Evolutionary conservation across 1,140 invertebrate species (phyloP).

Genomic region (Drosophila rufa): DNA sequence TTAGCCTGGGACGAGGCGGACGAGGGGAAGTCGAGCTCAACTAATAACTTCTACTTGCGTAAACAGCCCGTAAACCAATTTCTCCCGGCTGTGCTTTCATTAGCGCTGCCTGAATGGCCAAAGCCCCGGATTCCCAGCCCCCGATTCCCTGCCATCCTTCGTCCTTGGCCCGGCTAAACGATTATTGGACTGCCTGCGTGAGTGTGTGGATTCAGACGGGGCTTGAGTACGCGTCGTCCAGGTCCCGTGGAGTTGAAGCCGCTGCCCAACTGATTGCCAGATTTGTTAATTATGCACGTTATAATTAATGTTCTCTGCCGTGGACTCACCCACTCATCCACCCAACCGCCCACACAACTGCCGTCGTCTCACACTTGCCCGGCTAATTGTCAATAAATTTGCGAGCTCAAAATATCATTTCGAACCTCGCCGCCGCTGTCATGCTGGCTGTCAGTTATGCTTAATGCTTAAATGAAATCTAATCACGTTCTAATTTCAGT

Average conservation of each 20-base stretch:
- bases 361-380: slow-evolving; percentile 11
- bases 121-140: not conserved
- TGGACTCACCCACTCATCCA: not conserved
- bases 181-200: slow-evolving; percentile 39
- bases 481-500: slow-evolving; percentile 81
- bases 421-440: slow-evolving; percentile 49
- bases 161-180: slow-evolving; percentile 43
- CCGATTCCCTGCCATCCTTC: not conserved
- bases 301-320: slow-evolving; percentile 67
- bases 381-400: slow-evolving; percentile 78
- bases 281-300: slow-evolving; percentile 80
- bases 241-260: slow-evolving; percentile 41
- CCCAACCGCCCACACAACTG: not conserved
- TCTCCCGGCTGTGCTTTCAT: slow-evolving; percentile 66
- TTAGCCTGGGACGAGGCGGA: slow-evolving; percentile 43
- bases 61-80: slow-evolving; percentile 66
- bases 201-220: slow-evolving; percentile 18
- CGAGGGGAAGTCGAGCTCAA: slow-evolving; percentile 24
- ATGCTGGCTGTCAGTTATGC: slow-evolving; percentile 74
- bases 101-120: slow-evolving; percentile 69
- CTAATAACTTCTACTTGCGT: slow-evolving; percentile 78
- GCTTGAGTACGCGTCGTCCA: not conserved
- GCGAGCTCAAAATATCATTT: slow-evolving; percentile 72
- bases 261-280: slow-evolving; percentile 56
- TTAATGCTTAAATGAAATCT: slow-evolving; percentile 81